Base-by-base conservation (phyloP, 2,797 vertebrate species). In the Phylloscopus collybita region DNA sequence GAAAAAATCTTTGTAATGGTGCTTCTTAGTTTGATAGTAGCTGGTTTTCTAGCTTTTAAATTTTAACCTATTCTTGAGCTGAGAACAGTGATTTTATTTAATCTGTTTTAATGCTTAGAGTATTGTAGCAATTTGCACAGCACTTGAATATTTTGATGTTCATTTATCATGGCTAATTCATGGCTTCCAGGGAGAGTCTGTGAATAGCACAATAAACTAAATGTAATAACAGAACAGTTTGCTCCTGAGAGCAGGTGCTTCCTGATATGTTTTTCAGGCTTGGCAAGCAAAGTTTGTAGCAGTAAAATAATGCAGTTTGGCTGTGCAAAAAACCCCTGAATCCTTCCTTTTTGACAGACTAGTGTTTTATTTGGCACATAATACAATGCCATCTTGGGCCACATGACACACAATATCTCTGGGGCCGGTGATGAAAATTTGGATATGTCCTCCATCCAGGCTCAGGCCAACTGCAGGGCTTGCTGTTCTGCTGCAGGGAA, bases 161-260 rank as follows among this genome's bases (percentile, higher is more conserved):
- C 80, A 88, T 97, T 97, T 95, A 93, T 95, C 80, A 86, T 69
- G 53, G 86, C 91, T 96, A 96, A 96, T 95, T 95, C 61, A 20
- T 88, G 34, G 30, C 79, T 97, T 94, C 79, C 85, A 96, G 57
- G 83, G 92, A 92, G 53, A 81, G 45, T 85, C 64, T 94, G 64
- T 88, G 80, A 96, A 86, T 81, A 67, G 13, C 23, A 74, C 26
- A 93, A 85, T 78, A 78, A 97, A 95, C 20, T 90, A 96, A 97
- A 95, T 65, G 51, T 10, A 87, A 61, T 84, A 81, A 86, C n/a
- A 76, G 38, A 81, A 93, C 53, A 75, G 38, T 89, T 73, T 96
- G 56, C 66, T 95, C 19, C 70, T 88, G 84, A 86, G 95, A 93
- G n/a, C 87, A 88, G 56, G 47, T 91, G 54, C 29, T 78, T 96